Percentiles rank a stretch among this genome's conserved stretches.
These are phyloP conservation scores for Pangasius mekongensis DNA, from an alignment of 2,797 vertebrate species.

Conservation along the genomic window DNA sequence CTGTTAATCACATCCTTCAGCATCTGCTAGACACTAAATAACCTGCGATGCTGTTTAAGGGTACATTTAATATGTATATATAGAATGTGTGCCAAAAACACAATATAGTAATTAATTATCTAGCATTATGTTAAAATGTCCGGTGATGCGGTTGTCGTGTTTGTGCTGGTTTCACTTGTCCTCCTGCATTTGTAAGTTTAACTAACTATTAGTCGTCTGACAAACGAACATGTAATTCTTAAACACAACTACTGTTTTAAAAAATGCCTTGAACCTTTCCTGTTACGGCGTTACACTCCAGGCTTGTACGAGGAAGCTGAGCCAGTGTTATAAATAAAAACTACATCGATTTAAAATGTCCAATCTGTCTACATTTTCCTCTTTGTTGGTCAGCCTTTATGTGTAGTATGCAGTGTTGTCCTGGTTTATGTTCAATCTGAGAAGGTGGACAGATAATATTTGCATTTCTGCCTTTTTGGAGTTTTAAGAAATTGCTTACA, in stretches of 20 bases:
- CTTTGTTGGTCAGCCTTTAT: neutral
- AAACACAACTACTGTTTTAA: no score
- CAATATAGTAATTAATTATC: neutral
- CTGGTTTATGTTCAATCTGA: neutral
- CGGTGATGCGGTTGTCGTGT: neutral
- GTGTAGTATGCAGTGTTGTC: neutral
- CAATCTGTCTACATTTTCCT: neutral
- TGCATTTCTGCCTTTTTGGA: neutral
- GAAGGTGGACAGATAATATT: neutral
- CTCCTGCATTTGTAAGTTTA: neutral
- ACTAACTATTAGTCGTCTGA: neutral
- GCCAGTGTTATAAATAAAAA: neutral
- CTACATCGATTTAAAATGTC: neutral
- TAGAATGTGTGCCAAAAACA: neutral
- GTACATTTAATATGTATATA: neutral
- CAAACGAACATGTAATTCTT: neutral
- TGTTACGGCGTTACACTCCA: neutral
- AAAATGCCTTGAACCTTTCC: neutral
- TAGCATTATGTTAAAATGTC: neutral
- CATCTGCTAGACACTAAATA: conserved; percentile 72
- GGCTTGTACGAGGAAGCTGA: neutral
- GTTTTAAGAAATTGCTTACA: neutral
- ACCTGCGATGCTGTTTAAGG: neutral
- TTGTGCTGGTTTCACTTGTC: neutral
- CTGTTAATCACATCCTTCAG: conserved; percentile 88